Base-by-base conservation (phyloP, 2,113 vertebrate genomes). In the Pteruthius melanotis region DNA sequence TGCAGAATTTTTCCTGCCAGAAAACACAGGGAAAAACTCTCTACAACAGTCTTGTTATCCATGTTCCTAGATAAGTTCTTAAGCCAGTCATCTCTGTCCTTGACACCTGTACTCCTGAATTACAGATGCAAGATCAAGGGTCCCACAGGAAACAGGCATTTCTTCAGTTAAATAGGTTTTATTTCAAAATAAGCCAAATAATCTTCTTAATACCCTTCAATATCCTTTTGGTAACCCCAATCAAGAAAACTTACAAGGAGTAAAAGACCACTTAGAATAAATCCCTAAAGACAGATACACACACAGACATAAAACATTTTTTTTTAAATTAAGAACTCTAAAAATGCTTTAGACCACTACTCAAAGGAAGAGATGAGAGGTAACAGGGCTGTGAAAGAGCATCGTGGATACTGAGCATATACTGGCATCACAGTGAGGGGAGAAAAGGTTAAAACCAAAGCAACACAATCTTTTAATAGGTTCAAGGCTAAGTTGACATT, bases 151-250 rank as follows among this genome's bases (percentile, higher is more conserved):
- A 86, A 66, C 5, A 70, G 30, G 20, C 40, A 56, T 44, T 63
- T 78, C 56, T 87, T 78, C 69, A 53, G 22, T 42, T 57, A 89
- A 90, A 79, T 11, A 70, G 15, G 28, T 30, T 91, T 76, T 60
- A 44, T 56, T 79, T 83, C 8, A 5, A 83, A 93, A 84, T 47
- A 93, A 84, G n/a, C 65, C 79, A 64, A 87, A 75, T 80, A 69
- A 72, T 70, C 52, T 80, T 53, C 77, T 63, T 14, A 6, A 63
- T 53, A 70, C 26, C 13, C 23, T 74, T 70, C 56, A 42, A 37
- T 22, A 76, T 20, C 31, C 31, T 69, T 59, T 47, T 12, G 5
- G 47, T 49, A 82, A 28, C 56, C 20, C 20, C 28, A 17, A 52
- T 19, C 49, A 94, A 78, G 60, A 59, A 74, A 63, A 56, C 8